phyloP scores from a whole-genome alignment of 2,888 invertebrate species.

The Clivina fossor region DNA sequence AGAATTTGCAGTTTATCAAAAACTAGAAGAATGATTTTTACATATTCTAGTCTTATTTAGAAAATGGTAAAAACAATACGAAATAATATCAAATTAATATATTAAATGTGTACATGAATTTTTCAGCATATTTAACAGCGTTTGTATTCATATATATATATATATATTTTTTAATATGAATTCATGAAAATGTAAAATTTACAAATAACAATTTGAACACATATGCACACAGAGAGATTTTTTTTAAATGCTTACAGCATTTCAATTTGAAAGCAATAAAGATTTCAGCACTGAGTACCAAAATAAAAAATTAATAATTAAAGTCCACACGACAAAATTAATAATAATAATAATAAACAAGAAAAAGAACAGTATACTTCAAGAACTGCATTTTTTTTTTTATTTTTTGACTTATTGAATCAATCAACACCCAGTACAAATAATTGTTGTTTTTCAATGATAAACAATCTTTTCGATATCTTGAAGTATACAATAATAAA shows the following conservation, averaged over 20 bases:
- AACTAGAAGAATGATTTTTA: too few species aligned
- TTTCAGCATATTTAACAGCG: conserved; percentile 7
- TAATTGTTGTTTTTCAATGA: not conserved
- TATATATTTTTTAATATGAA: conserved; percentile 5
- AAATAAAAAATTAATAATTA: conserved; percentile 5
- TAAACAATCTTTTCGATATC: not conserved
- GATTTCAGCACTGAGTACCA: conserved; percentile 21
- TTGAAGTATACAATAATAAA: too few species aligned
- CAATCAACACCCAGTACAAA: not conserved
- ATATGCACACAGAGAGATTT: conserved; percentile 4
- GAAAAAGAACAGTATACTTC: not conserved
- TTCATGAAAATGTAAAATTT: conserved; percentile 20
- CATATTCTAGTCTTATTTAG: too few species aligned
- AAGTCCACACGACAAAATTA: not conserved
- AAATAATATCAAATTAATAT: conserved; percentile 5
- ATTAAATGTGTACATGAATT: conserved; percentile 20
- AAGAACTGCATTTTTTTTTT: not conserved
- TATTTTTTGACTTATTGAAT: not conserved
- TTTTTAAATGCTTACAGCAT: conserved; percentile 22
- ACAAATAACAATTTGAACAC: conserved; percentile 22
- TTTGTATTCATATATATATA: too few species aligned
- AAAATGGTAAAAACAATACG: too few species aligned
- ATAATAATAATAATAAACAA: not conserved
- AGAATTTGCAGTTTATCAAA: not conserved
- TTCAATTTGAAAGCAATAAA: conserved; percentile 4